Evolutionary conservation across 2,888 invertebrate genomes (phyloP), one percentile per base, ranked within the genome.

Genomic region (Abscondita cerata): DNA sequence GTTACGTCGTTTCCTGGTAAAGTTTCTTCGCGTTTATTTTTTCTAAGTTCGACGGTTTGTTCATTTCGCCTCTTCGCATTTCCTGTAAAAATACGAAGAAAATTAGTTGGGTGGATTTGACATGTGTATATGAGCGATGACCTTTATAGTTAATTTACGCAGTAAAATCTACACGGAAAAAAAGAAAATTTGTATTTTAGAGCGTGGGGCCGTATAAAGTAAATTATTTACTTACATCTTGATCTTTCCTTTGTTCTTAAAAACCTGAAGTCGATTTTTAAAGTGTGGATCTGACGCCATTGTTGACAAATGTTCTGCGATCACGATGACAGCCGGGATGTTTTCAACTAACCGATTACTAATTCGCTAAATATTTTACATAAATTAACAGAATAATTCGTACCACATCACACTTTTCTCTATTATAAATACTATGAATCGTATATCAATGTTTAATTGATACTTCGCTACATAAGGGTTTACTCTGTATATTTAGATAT

Each of bases 161-260:
- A 19, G 11, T 44, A 44, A 44, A 11, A 36, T 8, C 11, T 36
- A n/a, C 4, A 36, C 36, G 16, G 20, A 31, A 36, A 20, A 9
- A 11, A 11, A 20, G 16, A 51, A 12, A 34, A 16, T 2, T 12
- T 34, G 12, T 13, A 41, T 41, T 9, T 41, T 12, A 41, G 13
- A 12, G n/a, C n/a, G n/a, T n/a, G n/a, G n/a, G n/a, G n/a, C n/a
- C n/a, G n/a, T n/a, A n/a, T n/a, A n/a, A n/a, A n/a, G n/a, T n/a
- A n/a, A n/a, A n/a, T n/a, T 15, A n/a, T 51, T 52, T 64, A 90
- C 94, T 91, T 86, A 96, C 97, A 86, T 98, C 98, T 83, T 95
- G 95, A 87, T 98, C 98, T 87, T 98, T 79, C 98, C 98, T 87
- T 95, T 95, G 87, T 98, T 98, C 90, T 98, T 98, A 84, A 96